Evolutionary conservation across 2,888 invertebrate genomes (phyloP), one percentile per base, ranked within the genome.

Genomic region (Lasioglossum villosulum): DNA sequence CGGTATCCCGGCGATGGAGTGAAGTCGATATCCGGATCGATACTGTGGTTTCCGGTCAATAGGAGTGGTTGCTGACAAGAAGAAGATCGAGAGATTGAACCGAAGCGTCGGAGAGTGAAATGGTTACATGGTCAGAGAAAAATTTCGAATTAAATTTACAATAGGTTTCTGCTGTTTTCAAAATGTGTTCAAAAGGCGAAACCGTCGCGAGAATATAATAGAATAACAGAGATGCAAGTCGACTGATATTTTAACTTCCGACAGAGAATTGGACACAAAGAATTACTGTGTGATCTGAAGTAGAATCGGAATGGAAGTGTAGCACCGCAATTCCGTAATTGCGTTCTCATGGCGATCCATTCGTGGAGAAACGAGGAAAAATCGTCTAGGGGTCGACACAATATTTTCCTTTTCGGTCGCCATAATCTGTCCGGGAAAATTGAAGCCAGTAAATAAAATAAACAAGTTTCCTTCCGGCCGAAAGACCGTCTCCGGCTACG

Each of bases 361-460:
- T 39, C 37, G 39, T 39, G 34, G 66, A 5, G 19, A 30, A 34
- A 76, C 34, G 16, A 16, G n/a, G 27, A n/a, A 16, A 42, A 27
- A 70, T n/a, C 10, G 23, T 52, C 39, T 34, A n/a, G 10, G 37
- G 10, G 39, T 4, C n/a, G 56, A 45, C 45, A 37, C 30, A 27
- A 71, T 78, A 68, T 76, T 87, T 78, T 86, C 73, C 74, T 89
- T 76, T 27, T 74, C 45, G 27, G 39, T 34, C 8, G 23, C 39
- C 34, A 63, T 82, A 88, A 88, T 82, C 78, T 82, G 56, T 71
- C 63, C 63, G 72, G n/a, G 68, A 63, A 81, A 66, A 82, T 86
- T 78, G 78, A 78, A 81, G 68, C 52, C 68, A n/a, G 76, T 59
- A 66, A 88, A 84, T 82, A 77, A 88, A 86, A 81, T 83, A 84